Evolutionary conservation across 2,888 invertebrate species (phyloP), one percentile per base, ranked within the genome.

Genomic region (Chrysodeixis includens): DNA sequence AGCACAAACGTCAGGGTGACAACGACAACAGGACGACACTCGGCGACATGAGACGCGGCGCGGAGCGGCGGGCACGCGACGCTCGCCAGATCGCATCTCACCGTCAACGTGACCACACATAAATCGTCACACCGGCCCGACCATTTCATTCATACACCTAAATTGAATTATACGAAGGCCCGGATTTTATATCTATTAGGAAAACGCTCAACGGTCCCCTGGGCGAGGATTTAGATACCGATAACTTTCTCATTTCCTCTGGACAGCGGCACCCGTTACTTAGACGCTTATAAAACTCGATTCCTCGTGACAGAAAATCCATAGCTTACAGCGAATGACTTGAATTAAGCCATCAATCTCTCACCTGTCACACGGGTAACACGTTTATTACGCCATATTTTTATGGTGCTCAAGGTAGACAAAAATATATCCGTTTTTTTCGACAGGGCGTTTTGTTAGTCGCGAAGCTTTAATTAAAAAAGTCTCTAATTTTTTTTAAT

Each of bases 201-300:
- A 90, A 89, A 90, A 89, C 90, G 89, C 85, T 90, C 88, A 87
- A 84, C 90, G 85, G 90, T 88, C 92, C 92, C 91, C 81, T 80
- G 89, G 89, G 90, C 84, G 83, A 88, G 91, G 93, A 91, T 93
- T 93, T 92, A 90, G 92, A 90, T 89, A 90, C 88, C 90, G 93
- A 93, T 93, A 94, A 93, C 92, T 92, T 94, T 92, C 92, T 92
- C 93, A 93, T 93, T 94, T 94, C 94, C 94, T 92, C 74, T 87
- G 88, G 88, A 85, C 86, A 86, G 83, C 83, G 80, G 78, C 83
- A 82, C 81, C 83, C 88, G 85, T 89, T 88, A 88, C 88, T 88
- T 87, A 84, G 85, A 83, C 86, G 84, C 83, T 82, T 88, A 88
- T 88, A 88, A 88, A 88, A 88, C 84, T 83, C 78, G 69, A 74